Base-by-base conservation (phyloP, 2,113 vertebrate genomes). In the Phyllostomus discolor region DNA sequence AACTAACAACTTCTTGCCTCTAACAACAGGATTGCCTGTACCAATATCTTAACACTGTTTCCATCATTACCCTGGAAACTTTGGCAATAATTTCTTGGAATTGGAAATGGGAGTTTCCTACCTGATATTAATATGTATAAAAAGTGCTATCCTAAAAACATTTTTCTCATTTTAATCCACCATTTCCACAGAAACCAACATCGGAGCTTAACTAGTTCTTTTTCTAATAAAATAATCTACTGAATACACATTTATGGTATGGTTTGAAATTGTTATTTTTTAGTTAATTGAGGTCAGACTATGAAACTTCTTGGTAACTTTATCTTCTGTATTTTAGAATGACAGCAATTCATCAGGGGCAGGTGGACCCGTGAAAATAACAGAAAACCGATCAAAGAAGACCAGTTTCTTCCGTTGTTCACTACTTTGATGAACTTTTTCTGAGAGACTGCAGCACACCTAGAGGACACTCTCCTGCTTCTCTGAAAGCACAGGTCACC, bases 331-430 rank as follows among this genome's bases (percentile, higher is more conserved):
- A 93, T 94, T 98, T 92, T 89, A 99, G 99, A 99, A 99, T 73
- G 99, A 99, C 98, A 99, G 96, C 98, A 99, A 94, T 98, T 98
- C 99, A 14, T 97, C 98, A 54, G 99, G 99, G 86, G 98, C 99
- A 69, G 99, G 99, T 41, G 99, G 99, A 82, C 99, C 99, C 2
- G 98, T 99, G 97, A 99, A 99, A 99, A 99, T 99, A 97, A 99
- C 99, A 95, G 99, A 99, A 98, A 99, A 99, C 78, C 99, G 99
- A 94, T 99, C 99, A 31, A 99, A 99, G 98, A 99, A 99, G 98
- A 99, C 99, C 97, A 99, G 99, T 98, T 99, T 99, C 98, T 99
- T 99, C 97, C 99, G 99, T 96, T 99, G 99, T 97, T 98, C 98
- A 3, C 98, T 99, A 96, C 98, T 99, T 98, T 99, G 99, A 99